These are phyloP conservation scores for Grapholita molesta DNA, from an alignment of 1,140 invertebrate genomes.

Conservation along the genomic window DNA sequence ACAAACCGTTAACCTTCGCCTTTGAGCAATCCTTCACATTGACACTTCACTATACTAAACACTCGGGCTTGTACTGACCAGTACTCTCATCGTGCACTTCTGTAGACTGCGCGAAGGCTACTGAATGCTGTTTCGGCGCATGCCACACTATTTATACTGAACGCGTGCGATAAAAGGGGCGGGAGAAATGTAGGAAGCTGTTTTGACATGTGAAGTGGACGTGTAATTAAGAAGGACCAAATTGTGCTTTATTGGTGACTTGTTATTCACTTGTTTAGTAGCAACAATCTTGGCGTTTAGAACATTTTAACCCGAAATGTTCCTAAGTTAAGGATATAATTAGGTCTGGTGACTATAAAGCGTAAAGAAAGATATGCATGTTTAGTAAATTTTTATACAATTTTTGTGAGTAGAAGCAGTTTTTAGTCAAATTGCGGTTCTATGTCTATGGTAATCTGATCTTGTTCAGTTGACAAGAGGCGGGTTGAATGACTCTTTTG, in stretches of 20 bases:
- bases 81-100: slow-evolving; percentile 15
- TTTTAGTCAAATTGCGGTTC: too few relatives aligned
- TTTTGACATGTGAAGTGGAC: not conserved
- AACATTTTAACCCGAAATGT: too few relatives aligned
- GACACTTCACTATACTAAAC: not conserved
- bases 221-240: not conserved
- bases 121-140: slow-evolving; percentile 1
- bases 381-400: too few relatives aligned
- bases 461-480: too few relatives aligned
- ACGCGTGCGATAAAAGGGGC: not conserved
- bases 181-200: slow-evolving; percentile 12
- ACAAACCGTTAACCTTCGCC: not conserved
- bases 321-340: too few relatives aligned
- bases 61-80: not conserved
- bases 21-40: not conserved
- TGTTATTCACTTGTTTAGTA: too few relatives aligned
- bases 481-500: too few relatives aligned
- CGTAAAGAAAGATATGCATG: too few relatives aligned
- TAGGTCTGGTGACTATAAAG: too few relatives aligned
- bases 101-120: slow-evolving; percentile 16
- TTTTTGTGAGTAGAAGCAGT: too few relatives aligned
- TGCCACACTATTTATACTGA: not conserved
- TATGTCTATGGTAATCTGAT: too few relatives aligned
- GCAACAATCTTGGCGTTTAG: too few relatives aligned
- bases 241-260: not conserved